A percentile compares a stretch with the other conserved stretches of the same genome.
Conservation (phyloP, 2,113 vertebrate species). For the Aspiorhynchus laticeps region DNA sequence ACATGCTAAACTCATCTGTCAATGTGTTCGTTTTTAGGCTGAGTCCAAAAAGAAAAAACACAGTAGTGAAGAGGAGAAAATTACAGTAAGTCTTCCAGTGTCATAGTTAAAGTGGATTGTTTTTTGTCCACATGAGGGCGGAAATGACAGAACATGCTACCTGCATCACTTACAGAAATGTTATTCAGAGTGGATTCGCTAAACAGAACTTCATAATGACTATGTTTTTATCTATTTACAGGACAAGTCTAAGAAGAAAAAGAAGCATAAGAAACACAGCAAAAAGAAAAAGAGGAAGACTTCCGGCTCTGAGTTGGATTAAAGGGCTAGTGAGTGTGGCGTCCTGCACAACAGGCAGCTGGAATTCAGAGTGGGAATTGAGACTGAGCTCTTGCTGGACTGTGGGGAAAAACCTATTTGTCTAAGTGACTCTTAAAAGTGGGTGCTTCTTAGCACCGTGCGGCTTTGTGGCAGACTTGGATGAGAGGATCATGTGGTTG, state of each 20-base stretch:
- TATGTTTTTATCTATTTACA: slow-evolving; percentile 46
- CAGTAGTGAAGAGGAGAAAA: slow-evolving; percentile 73
- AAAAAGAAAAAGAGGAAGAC: slow-evolving; percentile 96
- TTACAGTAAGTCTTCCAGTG: slow-evolving; percentile 50
- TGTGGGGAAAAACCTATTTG: slow-evolving; percentile 34
- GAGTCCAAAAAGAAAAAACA: slow-evolving; percentile 90
- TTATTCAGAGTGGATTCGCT: neutral
- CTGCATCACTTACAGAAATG: neutral
- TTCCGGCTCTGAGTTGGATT: slow-evolving; percentile 80
- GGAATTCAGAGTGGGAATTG: slow-evolving; percentile 47
- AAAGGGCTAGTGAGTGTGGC: slow-evolving; percentile 45
- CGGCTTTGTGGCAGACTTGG: slow-evolving; percentile 38
- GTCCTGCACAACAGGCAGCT: slow-evolving; percentile 25
- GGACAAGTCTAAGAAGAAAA: slow-evolving; percentile 86
- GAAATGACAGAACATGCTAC: neutral
- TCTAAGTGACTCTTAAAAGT: slow-evolving; percentile 47
- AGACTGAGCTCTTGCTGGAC: slow-evolving; percentile 50
- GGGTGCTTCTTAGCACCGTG: slow-evolving; percentile 40
- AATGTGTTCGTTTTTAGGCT: slow-evolving; percentile 68
- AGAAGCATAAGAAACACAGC: slow-evolving; percentile 95
- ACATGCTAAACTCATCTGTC: neutral
- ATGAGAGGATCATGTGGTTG: neutral
- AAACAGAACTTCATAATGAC: neutral
- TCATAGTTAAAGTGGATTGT: neutral
- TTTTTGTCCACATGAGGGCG: neutral